Evolutionary conservation across 35 echinoderm and acorn worm species (phyloP).

Genomic region (Apostichopus californicus): DNA sequence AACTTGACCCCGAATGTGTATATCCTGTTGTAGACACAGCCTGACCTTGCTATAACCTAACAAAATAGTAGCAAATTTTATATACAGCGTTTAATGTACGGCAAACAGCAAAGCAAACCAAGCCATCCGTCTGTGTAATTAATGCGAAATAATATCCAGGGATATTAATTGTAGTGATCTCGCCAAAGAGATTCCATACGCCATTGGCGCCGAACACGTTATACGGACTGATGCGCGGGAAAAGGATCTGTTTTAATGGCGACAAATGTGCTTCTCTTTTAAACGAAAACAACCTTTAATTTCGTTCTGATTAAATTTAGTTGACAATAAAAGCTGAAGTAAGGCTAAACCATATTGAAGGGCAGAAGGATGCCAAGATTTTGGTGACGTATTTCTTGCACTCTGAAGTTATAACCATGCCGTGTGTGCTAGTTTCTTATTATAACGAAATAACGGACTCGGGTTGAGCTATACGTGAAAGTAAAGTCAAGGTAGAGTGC

Average conservation of each 20-base stretch:
- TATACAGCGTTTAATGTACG: no score
- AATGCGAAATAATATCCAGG: conserved; percentile 17
- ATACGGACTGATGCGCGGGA: conserved; percentile 40
- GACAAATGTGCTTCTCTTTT: not conserved
- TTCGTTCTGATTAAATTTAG: conserved; percentile 26
- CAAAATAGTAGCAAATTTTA: no score
- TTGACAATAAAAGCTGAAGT: not conserved
- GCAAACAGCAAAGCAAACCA: not conserved
- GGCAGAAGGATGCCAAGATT: not conserved
- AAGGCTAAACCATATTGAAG: conserved; percentile 14
- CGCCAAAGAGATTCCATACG: not conserved
- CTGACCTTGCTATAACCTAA: no score
- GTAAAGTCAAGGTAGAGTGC: not conserved
- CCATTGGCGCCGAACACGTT: conserved; percentile 35
- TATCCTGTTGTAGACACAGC: no score
- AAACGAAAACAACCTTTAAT: conserved; percentile 4
- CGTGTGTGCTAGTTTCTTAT: not conserved
- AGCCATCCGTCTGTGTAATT: conserved; percentile 9
- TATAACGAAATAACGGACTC: not conserved
- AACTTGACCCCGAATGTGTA: no score
- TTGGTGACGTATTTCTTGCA: not conserved
- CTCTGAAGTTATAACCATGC: not conserved
- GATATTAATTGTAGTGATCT: conserved; percentile 12
- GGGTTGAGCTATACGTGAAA: not conserved
- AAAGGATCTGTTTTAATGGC: conserved; percentile 18